A percentile compares a stretch with the other conserved stretches of the same genome.
phyloP scores from a whole-genome alignment of 2,113 vertebrate genomes.

The Caranx ignobilis region DNA sequence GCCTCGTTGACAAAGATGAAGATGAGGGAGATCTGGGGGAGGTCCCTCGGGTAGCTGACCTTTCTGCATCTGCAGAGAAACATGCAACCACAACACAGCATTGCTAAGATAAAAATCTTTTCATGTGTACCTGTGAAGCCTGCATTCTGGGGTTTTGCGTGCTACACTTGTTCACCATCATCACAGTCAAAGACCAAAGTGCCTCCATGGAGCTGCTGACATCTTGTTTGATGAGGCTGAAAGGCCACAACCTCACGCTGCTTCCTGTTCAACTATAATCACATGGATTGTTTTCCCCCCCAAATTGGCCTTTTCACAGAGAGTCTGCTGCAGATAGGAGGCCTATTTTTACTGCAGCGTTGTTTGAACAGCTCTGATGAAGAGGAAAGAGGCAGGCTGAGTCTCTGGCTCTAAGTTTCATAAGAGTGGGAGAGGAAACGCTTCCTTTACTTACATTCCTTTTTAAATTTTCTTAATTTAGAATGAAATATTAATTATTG shows the following conservation, averaged over 20 bases:
- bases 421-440: slow-evolving; percentile 4
- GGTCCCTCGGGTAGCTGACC: slow-evolving; percentile 89
- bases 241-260: background rate
- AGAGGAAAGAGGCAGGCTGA: slow-evolving; percentile 30
- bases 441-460: slow-evolving; percentile 1
- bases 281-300: background rate
- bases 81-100: background rate
- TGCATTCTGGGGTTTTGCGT: background rate
- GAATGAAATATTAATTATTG: slow-evolving; percentile 12
- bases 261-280: slow-evolving; percentile 40
- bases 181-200: slow-evolving; percentile 6
- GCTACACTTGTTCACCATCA: slow-evolving; percentile 18
- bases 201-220: slow-evolving; percentile 39
- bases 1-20: slow-evolving; percentile 99
- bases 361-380: slow-evolving; percentile 57
- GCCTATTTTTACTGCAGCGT: slow-evolving; percentile 46
- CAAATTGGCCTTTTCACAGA: slow-evolving; percentile 12
- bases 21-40: slow-evolving; percentile 96
- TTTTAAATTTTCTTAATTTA: background rate
- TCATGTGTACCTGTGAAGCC: background rate
- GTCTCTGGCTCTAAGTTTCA: slow-evolving; percentile 15
- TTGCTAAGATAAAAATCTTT: slow-evolving; percentile 3
- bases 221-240: slow-evolving; percentile 28
- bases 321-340: slow-evolving; percentile 30
- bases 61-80: slow-evolving; percentile 89